phyloP scores from a whole-genome alignment of 2,888 invertebrate species.

The Agrypnus murinus region DNA sequence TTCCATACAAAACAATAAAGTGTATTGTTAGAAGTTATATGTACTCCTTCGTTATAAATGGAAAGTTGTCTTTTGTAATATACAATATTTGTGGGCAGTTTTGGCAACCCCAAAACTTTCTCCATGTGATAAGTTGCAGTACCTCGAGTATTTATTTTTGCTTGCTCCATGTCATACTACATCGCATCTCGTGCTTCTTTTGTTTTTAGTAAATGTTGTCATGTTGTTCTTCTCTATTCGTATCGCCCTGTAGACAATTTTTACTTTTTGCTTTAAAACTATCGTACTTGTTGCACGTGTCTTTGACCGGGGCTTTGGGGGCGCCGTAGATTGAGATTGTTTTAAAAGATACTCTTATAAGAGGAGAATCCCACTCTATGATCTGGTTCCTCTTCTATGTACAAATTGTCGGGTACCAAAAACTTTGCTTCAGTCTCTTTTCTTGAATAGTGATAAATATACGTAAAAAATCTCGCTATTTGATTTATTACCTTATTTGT shows the following conservation, averaged over 20 bases:
- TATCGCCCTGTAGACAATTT: conserved; percentile 4
- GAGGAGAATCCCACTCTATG: conserved; percentile 23
- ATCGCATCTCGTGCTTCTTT: conserved; percentile 32
- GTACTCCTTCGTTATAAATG: conserved; percentile 58
- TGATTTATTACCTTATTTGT: conserved; percentile 29
- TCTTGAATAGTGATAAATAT: too few relatives aligned
- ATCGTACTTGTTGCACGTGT: conserved; percentile 40
- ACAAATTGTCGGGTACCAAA: conserved; percentile 28
- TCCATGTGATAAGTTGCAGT: conserved; percentile 2
- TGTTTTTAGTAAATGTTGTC: conserved; percentile 24
- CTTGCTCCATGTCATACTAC: conserved; percentile 29
- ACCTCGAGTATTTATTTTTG: neutral
- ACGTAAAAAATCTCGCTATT: conserved; percentile 23
- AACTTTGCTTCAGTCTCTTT: conserved; percentile 28
- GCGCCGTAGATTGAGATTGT: conserved; percentile 25
- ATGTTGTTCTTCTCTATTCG: conserved; percentile 12
- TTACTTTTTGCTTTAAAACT: conserved; percentile 2
- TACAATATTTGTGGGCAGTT: too few relatives aligned
- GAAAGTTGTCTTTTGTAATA: too few relatives aligned
- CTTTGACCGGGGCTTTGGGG: conserved; percentile 46
- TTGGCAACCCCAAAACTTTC: too few relatives aligned
- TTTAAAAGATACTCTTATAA: conserved; percentile 26
- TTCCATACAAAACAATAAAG: too few relatives aligned
- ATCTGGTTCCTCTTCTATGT: conserved; percentile 24
- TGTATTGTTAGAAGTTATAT: conserved; percentile 47